Evolutionary conservation across 2,113 vertebrate species (phyloP).

Genomic region (Pantherophis guttatus): DNA sequence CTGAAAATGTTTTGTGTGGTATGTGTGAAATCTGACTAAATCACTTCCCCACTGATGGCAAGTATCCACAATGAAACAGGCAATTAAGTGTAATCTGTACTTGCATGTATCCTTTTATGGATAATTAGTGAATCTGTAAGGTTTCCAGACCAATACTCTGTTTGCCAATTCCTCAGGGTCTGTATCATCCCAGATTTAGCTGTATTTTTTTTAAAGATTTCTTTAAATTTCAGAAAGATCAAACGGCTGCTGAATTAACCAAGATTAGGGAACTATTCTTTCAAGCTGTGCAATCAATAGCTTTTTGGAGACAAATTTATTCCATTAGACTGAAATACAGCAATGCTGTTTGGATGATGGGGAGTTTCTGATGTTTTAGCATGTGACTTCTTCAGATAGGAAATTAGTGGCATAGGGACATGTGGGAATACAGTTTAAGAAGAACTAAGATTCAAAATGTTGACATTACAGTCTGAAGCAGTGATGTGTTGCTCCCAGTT

Average conservation of each 20-base stretch:
- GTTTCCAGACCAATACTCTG: conserved; percentile 11
- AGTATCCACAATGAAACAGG: background rate
- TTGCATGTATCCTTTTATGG: conserved; percentile 6
- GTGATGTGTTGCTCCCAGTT: no score
- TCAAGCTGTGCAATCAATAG: conserved; percentile 5
- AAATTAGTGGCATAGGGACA: background rate
- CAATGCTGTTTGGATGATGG: background rate
- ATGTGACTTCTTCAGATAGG: background rate
- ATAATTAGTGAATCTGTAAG: conserved; percentile 9
- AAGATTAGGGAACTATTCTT: background rate
- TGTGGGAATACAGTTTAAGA: background rate
- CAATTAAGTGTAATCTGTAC: conserved; percentile 17
- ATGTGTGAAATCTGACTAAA: background rate
- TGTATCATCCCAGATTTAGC: background rate
- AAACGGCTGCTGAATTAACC: conserved; percentile 16
- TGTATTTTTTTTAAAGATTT: background rate
- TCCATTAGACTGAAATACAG: conserved; percentile 10
- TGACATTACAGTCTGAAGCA: background rate
- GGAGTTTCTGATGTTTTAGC: background rate
- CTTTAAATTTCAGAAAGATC: conserved; percentile 4
- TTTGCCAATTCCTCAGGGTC: conserved; percentile 5
- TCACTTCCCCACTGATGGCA: background rate
- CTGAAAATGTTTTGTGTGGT: background rate
- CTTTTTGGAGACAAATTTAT: conserved; percentile 5
- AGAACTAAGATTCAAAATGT: background rate